These are phyloP conservation scores for Pyrgilauda ruficollis DNA, from an alignment of 2,113 vertebrate species.

Conservation along the genomic window DNA sequence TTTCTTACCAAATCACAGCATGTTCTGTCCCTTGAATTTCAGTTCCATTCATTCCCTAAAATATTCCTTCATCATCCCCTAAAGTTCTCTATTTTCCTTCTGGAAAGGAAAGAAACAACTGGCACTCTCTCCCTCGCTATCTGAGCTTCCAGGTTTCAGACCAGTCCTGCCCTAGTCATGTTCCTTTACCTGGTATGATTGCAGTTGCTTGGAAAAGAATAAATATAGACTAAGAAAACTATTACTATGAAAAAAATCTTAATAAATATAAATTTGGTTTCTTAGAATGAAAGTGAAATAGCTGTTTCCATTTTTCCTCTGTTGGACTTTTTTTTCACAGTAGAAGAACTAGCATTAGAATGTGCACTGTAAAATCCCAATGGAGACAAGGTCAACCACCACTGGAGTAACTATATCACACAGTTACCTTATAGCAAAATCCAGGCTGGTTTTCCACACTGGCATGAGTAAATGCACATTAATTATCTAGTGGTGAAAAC, in stretches of 20 bases:
- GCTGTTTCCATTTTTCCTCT: neutral
- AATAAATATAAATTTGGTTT: neutral
- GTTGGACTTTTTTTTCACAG: neutral
- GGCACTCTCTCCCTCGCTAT: neutral
- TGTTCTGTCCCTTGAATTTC: neutral
- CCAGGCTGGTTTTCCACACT: neutral
- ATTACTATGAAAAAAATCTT: neutral
- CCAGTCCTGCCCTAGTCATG: neutral
- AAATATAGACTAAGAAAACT: neutral
- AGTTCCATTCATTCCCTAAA: neutral
- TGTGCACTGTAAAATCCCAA: neutral
- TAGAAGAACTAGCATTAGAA: neutral
- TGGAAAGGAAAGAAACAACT: neutral
- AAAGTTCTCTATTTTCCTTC: neutral
- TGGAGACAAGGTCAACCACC: neutral
- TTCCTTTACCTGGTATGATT: neutral
- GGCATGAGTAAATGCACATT: neutral
- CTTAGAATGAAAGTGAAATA: neutral
- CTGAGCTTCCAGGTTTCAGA: neutral
- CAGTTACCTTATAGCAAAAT: neutral
- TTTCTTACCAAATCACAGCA: neutral
- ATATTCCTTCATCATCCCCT: neutral
- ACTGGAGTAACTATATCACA: neutral
- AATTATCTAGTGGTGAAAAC: constrained; percentile 23
- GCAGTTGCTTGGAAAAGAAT: neutral